Base-by-base conservation (phyloP, 2,888 invertebrate species). In the Dascillus cervinus region DNA sequence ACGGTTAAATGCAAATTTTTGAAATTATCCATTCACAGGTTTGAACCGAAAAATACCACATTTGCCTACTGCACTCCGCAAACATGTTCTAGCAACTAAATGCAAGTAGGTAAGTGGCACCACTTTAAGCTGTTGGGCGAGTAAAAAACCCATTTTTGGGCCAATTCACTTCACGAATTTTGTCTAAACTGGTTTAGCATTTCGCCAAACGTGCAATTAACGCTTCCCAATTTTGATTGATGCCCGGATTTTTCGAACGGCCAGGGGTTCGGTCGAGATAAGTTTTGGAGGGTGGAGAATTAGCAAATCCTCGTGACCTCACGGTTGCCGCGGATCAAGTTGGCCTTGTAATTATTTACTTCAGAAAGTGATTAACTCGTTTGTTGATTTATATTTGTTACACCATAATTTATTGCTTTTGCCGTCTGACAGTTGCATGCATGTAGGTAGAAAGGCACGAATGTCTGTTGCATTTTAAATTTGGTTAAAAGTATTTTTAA, bases 271-370 rank as follows among this genome's bases (percentile, higher is more conserved):
- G 17, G 11, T n/a, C 12, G 5, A 11, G 12, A 27, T 17, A 12
- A 27, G 17, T 11, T 11, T 15, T 40, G 29, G 38, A 34, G 41
- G 41, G 41, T 41, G 41, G 38, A 41, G 29, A 36, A 37, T 41
- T 41, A 41, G 32, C 34, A 41, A 41, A 38, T 29, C 38, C 34
- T 42, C 41, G 43, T 44, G 46, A 47, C 44, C 46, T 47, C 44
- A 47, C 46, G 39, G 42, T 37, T 43, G 41, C 44, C 20, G 40
- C 40, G 34, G 40, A 36, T 40, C 34, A 32, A 52, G 56, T 51
- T 58, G 62, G 60, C 64, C 64, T 64, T 63, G 64, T 61, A 62
- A 64, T 64, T 64, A 64, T 64, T 64, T 62, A 62, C 62, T 59
- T 58, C 57, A 57, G 58, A 54, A 49, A 63, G 62, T 64, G 64